Evolutionary conservation across 2,888 invertebrate genomes (phyloP), one percentile per base, ranked within the genome.

Genomic region (Geophilus truncorum): DNA sequence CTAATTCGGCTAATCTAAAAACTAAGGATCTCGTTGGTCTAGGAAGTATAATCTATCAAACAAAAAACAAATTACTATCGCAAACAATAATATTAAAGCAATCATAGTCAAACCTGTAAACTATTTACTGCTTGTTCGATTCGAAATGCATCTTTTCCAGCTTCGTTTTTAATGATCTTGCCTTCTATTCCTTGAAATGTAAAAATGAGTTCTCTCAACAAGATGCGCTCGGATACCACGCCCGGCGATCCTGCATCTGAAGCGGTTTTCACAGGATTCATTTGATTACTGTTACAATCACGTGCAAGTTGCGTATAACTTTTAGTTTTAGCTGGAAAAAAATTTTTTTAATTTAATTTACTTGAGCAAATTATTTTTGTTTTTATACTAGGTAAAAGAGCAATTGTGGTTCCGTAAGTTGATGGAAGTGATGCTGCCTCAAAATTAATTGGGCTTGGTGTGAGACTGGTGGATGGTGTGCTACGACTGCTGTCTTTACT

Each of bases 161-260:
- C 88, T 86, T 93, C 92, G 84, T 91, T 90, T 83, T 91, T 91
- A 25, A 94, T 88, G 84, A 92, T 90, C 84, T 92, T 92, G 23
- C 95, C 93, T 84, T 94, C 93, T 81, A 97, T 94, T 3, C 97
- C 97, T 86, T 96, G 95, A 83, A 97, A 93, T 0, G 93, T 92
- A 85, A 93, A 93, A 78, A 97, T 91, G 12, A 95, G 90, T 85
- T 95, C 95, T 84, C 88, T 85, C 25, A 90, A 84, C 51, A 90
- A 84, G 15, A 85, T 86, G 23, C 83, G 82, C 82, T 87, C 86
- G n/a, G 84, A 82, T 30, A 85, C 83, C 62, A 84, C 83, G 10
- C 75, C 32, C n/a, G 25, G 25, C 18, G 21, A 18, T 6, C 51
- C 21, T 4, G 51, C 51, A n/a, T 51, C 51, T 0, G 18, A 15